phyloP scores from a whole-genome alignment of 2,113 vertebrate species.

The Strigops habroptila region DNA sequence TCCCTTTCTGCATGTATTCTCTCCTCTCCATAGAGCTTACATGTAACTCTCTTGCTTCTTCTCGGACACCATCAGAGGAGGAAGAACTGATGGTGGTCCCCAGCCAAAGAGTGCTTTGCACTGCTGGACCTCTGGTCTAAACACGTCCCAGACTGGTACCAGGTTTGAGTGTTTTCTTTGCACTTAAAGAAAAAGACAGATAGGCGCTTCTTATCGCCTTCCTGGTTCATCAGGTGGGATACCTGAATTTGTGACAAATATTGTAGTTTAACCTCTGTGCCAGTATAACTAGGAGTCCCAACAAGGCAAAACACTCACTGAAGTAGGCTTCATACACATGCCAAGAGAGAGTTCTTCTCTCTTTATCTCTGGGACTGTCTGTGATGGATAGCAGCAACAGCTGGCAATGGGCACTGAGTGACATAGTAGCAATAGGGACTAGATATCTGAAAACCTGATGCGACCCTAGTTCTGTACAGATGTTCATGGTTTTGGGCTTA shows the following conservation, averaged over 20 bases:
- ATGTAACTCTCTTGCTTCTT: not conserved
- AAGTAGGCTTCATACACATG: not conserved
- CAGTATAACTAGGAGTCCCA: not conserved
- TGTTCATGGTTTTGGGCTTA: not conserved
- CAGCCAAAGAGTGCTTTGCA: not conserved
- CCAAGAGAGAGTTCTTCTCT: not conserved
- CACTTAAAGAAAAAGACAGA: not conserved
- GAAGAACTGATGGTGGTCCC: not conserved
- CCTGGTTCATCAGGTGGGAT: not conserved
- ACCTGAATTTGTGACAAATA: not conserved
- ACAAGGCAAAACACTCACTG: not conserved
- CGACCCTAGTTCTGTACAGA: not conserved
- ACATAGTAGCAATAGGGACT: not conserved
- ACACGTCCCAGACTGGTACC: fast-evolving
- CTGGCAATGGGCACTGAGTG: not conserved
- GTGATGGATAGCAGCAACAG: not conserved
- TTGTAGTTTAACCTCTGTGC: not conserved
- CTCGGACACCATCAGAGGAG: not conserved
- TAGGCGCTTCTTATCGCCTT: not conserved
- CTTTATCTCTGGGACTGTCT: not conserved
- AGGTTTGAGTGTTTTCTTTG: not conserved
- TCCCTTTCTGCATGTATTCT: not conserved
- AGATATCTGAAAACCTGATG: not conserved
- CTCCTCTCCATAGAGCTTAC: not conserved
- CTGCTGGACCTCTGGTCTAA: not conserved